Conservation (phyloP, 2,113 vertebrate genomes). For the Cynocephalus volans region DNA sequence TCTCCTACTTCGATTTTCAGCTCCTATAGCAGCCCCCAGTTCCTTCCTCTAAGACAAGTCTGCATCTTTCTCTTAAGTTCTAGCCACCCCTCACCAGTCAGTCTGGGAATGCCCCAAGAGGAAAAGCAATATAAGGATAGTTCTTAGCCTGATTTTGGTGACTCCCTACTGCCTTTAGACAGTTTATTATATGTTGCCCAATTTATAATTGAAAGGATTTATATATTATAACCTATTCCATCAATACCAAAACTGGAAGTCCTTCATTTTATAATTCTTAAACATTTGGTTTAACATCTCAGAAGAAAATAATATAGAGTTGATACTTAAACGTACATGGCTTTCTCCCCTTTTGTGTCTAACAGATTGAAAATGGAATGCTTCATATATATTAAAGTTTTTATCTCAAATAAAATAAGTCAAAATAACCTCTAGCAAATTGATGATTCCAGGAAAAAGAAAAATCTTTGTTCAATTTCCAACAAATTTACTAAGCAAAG, state of each 20-base stretch:
- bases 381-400: neutral
- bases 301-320: conserved; percentile 1
- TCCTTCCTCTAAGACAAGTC: neutral
- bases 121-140: neutral
- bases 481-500: conserved; percentile 23
- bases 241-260: neutral
- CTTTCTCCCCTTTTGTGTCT: neutral
- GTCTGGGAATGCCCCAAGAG: neutral
- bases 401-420: conserved; percentile 35
- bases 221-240: neutral
- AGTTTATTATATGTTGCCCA: neutral
- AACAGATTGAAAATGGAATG: neutral
- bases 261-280: neutral
- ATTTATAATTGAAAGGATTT: neutral
- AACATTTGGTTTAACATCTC: neutral
- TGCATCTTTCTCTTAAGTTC: neutral
- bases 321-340: neutral
- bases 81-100: neutral
- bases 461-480: neutral
- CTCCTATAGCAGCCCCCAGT: neutral
- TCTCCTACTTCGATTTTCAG: neutral
- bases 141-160: neutral
- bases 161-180: neutral
- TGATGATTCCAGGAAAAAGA: neutral
- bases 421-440: conserved; percentile 16